Base-by-base conservation (phyloP, 2,888 invertebrate species). In the Prosopocoilus inquinatus region DNA sequence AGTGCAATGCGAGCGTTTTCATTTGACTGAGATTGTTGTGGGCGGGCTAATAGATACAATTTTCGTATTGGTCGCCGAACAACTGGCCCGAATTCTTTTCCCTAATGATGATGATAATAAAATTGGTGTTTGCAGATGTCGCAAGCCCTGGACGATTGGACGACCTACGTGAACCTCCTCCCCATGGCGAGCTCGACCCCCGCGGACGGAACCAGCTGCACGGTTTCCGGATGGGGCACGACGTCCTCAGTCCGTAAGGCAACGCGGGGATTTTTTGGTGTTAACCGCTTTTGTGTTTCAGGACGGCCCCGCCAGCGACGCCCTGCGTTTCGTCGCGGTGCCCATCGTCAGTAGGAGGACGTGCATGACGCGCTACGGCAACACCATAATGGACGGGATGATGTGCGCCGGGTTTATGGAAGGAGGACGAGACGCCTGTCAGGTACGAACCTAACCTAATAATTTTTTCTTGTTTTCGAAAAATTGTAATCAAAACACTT, bases 331-430 rank as follows among this genome's bases (percentile, higher is more conserved):
- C 13, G 54, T 44, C 13, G 16, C 20, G 2, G 38, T 59, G 33
- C 56, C 54, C 5, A 54, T 58, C 35, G 15, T 61, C 13, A 15
- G 33, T n/a, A 38, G 36, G 8, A 33, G 32, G 1, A 15, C 41
- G 5, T 63, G 62, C 35, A 41, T 35, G 28, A 46, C 15, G 13
- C 45, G 50, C n/a, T 63, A 61, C 8, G 16, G 28, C 2, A 39
- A 12, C n/a, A 44, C 53, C n/a, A 38, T 57, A 20, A 55, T 32
- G n/a, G 13, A 46, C 11, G 60, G 57, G 13, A 66, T 61, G 62
- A 11, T 66, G 9, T 66, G 66, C 38, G 64, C 64, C 41, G 66
- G 64, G 15, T 55, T 57, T 43, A 3, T 51, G 8, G 44, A 55
- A 34, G 60, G 60, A 2, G 57, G 56, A 15, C 61, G 54, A 32